Evolutionary conservation across 2,888 invertebrate species (phyloP), one percentile per base, ranked within the genome.

Genomic region (Cephus pulcher): DNA sequence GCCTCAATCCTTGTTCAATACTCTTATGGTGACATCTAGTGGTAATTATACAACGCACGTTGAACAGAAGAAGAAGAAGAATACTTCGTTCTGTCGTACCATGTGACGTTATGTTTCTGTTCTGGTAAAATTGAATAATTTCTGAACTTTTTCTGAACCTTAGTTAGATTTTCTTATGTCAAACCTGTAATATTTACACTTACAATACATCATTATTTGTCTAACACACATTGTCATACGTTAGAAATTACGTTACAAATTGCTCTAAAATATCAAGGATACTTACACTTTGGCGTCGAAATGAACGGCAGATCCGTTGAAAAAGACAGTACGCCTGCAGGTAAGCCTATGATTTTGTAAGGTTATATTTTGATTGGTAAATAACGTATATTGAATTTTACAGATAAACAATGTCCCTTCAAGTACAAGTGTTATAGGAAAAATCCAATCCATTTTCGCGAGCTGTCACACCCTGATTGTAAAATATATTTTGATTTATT

Each of bases 371-470:
- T n/a, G 75, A 34, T 68, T 76, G 15, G 69, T 30, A 32, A 73
- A 34, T 73, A 15, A 40, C 71, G 15, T 74, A 32, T 30, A n/a
- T 76, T 70, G 11, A 74, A 71, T 71, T 76, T 83, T 84, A 0
- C 80, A 82, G 85, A 73, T 73, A 85, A 82, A 68, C 91, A 92
- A 79, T 98, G 98, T 89, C 95, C 94, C 30, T 97, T 96, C 90
- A 96, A 95, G 11, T 94, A 94, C 37, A 94, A 94, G 84, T 98
- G 98, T 88, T 98, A 96, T 87, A 93, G 98, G 76, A 94, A 95
- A 86, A 98, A 97, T 92, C 96, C 97, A 0, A 94, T 95, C 79
- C 98, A 98, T 91, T 96, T 97, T 81, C 93, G 93, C 80, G 96
- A 97, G 90, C 97, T 94, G 90, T 93, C 94, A 68, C 98, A 98